A percentile compares a stretch with the other conserved stretches of the same genome.
Evolutionary conservation across 1,140 invertebrate species (phyloP).

Genomic region (Hormaphis cornu): DNA sequence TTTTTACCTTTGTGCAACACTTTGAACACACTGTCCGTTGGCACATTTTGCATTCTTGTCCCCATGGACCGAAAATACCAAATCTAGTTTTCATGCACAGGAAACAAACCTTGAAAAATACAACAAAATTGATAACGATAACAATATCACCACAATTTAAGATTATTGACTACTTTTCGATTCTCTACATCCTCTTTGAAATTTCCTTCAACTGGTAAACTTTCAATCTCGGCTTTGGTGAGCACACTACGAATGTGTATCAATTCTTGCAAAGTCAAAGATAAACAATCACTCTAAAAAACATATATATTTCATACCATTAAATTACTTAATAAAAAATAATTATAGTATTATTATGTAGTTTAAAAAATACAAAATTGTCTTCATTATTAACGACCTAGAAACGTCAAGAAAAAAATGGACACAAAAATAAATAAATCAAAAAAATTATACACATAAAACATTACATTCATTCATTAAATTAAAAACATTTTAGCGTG

Average conservation of each 20-base stretch:
- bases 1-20: conserved; percentile 82
- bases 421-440: too few relatives aligned
- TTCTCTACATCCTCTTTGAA: conserved; percentile 89
- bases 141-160: background rate
- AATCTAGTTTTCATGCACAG: conserved; percentile 90
- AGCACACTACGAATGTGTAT: conserved; percentile 91
- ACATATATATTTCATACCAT: conserved; percentile 60
- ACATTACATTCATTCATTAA: too few relatives aligned
- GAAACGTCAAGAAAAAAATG: too few relatives aligned
- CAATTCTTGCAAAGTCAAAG: conserved; percentile 88
- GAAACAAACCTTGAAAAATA: conserved; percentile 67
- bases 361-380: too few relatives aligned
- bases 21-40: conserved; percentile 87
- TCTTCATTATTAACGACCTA: too few relatives aligned
- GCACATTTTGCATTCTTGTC: conserved; percentile 85
- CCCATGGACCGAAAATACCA: conserved; percentile 85
- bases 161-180: conserved; percentile 55
- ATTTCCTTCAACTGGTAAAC: conserved; percentile 74
- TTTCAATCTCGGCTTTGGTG: conserved; percentile 91
- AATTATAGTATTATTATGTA: too few relatives aligned
- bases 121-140: background rate
- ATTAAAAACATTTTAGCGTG: too few relatives aligned
- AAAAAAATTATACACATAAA: too few relatives aligned
- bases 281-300: conserved; percentile 85
- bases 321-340: too few relatives aligned